A percentile compares a stretch with the other conserved stretches of the same genome.
Conservation (phyloP, 2,888 invertebrate species). For the Caenorhabditis plicata region DNA sequence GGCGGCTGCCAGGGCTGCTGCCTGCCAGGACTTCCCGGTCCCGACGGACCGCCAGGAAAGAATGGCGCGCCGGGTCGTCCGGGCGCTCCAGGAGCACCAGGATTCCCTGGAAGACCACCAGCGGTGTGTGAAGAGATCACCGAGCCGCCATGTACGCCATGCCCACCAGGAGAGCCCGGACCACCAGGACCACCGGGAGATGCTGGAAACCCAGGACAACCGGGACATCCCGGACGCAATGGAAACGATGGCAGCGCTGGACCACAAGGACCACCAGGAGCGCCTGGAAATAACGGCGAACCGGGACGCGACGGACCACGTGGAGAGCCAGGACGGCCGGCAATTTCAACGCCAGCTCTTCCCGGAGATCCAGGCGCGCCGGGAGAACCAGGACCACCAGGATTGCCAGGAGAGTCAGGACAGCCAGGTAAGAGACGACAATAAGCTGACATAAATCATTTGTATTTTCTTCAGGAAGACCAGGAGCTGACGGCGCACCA, state of each 20-base stretch:
- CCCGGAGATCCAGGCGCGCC: conserved; percentile 65
- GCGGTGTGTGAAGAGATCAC: conserved; percentile 64
- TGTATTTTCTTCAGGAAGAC: conserved; percentile 28
- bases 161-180: conserved; percentile 64
- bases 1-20: conserved; percentile 56
- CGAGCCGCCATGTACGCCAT: conserved; percentile 63
- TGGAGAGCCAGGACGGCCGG: conserved; percentile 64
- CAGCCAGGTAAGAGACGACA: conserved; percentile 31
- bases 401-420: conserved; percentile 60
- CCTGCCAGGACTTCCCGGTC: conserved; percentile 59
- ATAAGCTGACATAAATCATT: background rate
- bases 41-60: conserved; percentile 60
- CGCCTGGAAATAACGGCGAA: conserved; percentile 58
- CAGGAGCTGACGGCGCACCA: conserved; percentile 51
- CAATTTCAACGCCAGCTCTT: conserved; percentile 63
- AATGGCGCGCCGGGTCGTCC: conserved; percentile 63
- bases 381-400: conserved; percentile 62
- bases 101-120: conserved; percentile 64
- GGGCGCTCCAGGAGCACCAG: conserved; percentile 63
- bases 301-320: conserved; percentile 60
- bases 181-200: conserved; percentile 56
- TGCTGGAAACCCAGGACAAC: conserved; percentile 46
- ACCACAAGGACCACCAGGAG: conserved; percentile 61
- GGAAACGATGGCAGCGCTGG: conserved; percentile 64
- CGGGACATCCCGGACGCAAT: conserved; percentile 57